Conservation (phyloP, 2,113 vertebrate genomes). For the Osmerus eperlanus region DNA sequence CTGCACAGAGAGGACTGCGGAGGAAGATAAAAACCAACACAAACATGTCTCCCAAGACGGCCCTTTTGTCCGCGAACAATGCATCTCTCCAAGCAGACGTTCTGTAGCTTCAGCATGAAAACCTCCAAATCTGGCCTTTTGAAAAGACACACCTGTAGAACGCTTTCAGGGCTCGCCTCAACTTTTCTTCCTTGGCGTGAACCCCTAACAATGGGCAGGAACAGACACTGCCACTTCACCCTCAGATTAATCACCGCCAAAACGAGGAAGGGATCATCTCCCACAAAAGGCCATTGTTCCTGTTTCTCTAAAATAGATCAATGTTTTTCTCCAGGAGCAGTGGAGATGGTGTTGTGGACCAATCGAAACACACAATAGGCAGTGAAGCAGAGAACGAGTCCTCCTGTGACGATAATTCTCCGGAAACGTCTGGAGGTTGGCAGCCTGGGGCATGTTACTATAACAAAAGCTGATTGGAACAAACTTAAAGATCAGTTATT, state of each 20-base stretch:
- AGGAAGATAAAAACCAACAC: constrained; percentile 3
- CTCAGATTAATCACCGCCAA: constrained; percentile 18
- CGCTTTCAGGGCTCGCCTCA: not conserved
- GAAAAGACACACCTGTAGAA: constrained; percentile 2
- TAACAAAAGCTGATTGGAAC: constrained; percentile 24
- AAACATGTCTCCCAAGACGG: not conserved
- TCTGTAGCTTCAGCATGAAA: not conserved
- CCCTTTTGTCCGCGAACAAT: not conserved
- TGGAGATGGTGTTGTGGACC: constrained; percentile 25
- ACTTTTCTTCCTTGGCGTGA: constrained; percentile 5
- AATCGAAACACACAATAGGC: constrained; percentile 40
- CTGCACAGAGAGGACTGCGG: not conserved
- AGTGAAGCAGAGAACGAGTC: constrained; percentile 24
- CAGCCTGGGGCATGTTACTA: constrained; percentile 2
- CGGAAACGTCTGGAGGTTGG: constrained; percentile 5
- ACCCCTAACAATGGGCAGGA: constrained; percentile 11
- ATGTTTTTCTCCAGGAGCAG: constrained; percentile 34
- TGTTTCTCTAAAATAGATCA: constrained; percentile 41
- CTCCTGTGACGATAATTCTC: constrained; percentile 32
- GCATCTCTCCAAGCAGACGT: not conserved
- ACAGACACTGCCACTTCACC: constrained; percentile 12
- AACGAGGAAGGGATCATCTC: constrained; percentile 36
- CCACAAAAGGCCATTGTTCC: constrained; percentile 47
- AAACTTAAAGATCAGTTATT: constrained; percentile 14
- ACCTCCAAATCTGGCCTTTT: not conserved